Conservation (phyloP, 2,888 invertebrate species). For the Conus canariensis region DNA sequence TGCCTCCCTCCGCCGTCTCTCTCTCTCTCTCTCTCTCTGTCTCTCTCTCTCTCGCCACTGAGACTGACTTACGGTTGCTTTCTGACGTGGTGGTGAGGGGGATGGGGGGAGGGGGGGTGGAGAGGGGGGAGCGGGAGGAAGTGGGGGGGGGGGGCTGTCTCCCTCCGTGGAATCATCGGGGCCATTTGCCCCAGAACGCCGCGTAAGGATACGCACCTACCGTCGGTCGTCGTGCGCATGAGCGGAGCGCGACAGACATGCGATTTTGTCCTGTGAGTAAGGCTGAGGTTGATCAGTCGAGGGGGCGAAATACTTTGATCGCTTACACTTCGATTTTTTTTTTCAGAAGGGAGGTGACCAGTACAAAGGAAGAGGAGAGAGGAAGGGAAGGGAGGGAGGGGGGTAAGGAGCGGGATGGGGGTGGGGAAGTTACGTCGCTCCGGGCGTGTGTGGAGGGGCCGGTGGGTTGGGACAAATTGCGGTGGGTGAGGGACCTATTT, state of each 20-base stretch:
- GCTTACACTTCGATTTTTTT: background rate
- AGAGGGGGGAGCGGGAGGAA: too few relatives aligned
- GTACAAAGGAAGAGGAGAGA: background rate
- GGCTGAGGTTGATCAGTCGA: background rate
- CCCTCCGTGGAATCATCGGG: background rate
- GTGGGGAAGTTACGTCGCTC: background rate
- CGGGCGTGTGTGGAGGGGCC: too few relatives aligned
- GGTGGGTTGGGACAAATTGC: too few relatives aligned
- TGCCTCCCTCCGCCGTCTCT: background rate
- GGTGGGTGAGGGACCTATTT: too few relatives aligned
- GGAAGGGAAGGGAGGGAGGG: background rate
- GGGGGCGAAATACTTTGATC: background rate
- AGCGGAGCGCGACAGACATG: conserved; percentile 2
- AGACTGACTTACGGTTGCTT: too few relatives aligned
- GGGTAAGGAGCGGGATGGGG: background rate
- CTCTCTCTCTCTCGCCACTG: too few relatives aligned
- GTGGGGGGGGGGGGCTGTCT: too few relatives aligned
- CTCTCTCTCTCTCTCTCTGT: too few relatives aligned
- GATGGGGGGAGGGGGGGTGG: too few relatives aligned
- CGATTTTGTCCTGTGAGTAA: background rate
- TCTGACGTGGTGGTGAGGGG: too few relatives aligned
- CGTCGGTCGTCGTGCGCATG: background rate
- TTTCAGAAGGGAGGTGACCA: background rate
- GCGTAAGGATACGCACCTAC: background rate
- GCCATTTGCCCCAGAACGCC: background rate